Base-by-base conservation (phyloP, 2,888 invertebrate species). In the Harpagoxenus sublaevis region DNA sequence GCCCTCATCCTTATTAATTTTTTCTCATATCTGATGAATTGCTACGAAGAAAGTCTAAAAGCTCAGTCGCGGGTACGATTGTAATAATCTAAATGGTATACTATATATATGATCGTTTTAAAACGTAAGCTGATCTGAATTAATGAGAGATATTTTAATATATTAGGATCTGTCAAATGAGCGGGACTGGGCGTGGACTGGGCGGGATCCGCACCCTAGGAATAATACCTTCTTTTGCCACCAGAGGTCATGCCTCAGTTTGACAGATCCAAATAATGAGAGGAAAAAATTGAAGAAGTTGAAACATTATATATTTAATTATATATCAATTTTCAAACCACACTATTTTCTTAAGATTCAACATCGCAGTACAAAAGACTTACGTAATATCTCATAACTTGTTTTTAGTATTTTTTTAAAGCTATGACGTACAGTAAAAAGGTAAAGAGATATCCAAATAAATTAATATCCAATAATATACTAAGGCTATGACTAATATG, bases 1-100 rank as follows among this genome's bases (percentile, higher is more conserved):
- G 15, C n/a, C 57, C 31, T 48, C 18, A 66, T 62, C 39, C 51
- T 74, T 48, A 28, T 74, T 82, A 82, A 84, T 74, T 82, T 68
- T 6, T 55, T 55, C 35, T 66, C 66, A 35, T 28, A 2, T 68
- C 48, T 18, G 6, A 18, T 10, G 18, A 10, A 63, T 48, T 28
- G 31, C 31, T 42, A 42, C 15, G 42, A 31, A 15, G 9, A 78
- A 57, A 55, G 68, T 78, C 55, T 55, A 45, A 66, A 66, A 66
- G 10, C 15, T 55, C n/a, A 78, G 66, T 66, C 55, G n/a, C 31
- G 53, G 35, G 28, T 28, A 35, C n/a, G 55, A 55, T 42, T 57
- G 12, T 55, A 51, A 53, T 65, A 53, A 78, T 66, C 10, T 28
- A 65, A 65, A 53, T 75, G 15, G 35, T n/a, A 74, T 31, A 74